Conservation (phyloP, 1,140 invertebrate genomes). For the Cydia strobilella region DNA sequence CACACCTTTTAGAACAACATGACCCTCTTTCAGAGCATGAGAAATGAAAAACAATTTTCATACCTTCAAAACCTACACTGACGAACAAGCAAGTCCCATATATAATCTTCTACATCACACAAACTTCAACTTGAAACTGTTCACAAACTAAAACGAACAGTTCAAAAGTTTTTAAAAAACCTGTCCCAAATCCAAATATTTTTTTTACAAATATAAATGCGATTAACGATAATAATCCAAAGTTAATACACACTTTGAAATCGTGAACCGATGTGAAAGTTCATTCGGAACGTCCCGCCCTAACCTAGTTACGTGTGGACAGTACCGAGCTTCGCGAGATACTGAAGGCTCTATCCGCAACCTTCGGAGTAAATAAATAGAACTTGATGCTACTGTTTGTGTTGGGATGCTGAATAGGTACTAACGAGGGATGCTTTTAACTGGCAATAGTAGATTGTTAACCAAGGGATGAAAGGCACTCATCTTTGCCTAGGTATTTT, state of each 20-base stretch:
- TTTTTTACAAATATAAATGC: not conserved
- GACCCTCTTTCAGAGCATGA: no score
- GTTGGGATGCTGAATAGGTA: not conserved
- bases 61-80: not conserved
- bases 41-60: not conserved
- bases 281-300: not conserved
- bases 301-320: not conserved
- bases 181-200: not conserved
- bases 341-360: not conserved
- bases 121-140: not conserved
- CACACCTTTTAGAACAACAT: no score
- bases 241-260: not conserved
- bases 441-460: no score
- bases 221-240: not conserved
- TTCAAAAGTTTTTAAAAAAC: not conserved
- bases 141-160: not conserved
- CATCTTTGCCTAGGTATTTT: no score
- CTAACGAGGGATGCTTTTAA: no score
- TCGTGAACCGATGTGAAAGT: not conserved
- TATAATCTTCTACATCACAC: not conserved
- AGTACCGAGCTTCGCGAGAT: not conserved
- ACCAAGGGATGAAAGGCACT: no score
- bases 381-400: not conserved
- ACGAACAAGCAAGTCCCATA: not conserved
- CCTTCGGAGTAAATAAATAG: not conserved